phyloP scores from a whole-genome alignment of 1,140 invertebrate species.

The Drepana arcuata region DNA sequence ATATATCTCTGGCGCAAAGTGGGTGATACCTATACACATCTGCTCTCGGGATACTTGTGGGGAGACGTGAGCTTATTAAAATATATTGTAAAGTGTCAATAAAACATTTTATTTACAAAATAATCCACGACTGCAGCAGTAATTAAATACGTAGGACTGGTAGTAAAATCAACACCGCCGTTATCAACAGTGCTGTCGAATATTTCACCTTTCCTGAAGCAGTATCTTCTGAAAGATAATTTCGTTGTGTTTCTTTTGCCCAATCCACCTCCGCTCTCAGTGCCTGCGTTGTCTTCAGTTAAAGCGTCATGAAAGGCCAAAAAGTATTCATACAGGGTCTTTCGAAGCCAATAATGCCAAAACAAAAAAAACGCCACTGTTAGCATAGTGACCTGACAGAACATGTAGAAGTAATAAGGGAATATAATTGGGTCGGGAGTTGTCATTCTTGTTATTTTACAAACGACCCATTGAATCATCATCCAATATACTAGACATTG shows the following conservation, averaged over 20 bases:
- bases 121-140: constrained; percentile 1
- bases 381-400: constrained; percentile 45
- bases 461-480: constrained; percentile 50
- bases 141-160: no score
- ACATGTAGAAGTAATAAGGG: constrained; percentile 58
- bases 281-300: no score
- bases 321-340: not conserved
- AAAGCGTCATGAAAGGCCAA: not conserved
- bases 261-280: not conserved
- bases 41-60: no score
- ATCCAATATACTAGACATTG: constrained; percentile 56
- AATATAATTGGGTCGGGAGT: constrained; percentile 48
- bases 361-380: constrained; percentile 31
- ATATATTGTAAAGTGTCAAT: constrained; percentile 4
- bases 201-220: constrained; percentile 55
- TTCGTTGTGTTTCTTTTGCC: not conserved
- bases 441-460: constrained; percentile 40
- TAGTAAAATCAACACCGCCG: no score
- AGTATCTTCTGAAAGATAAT: constrained; percentile 43
- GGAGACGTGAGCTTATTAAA: no score
- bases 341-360: constrained; percentile 21
- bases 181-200: no score
- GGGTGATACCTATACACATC: no score
- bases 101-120: not conserved
- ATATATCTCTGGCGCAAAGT: no score